A percentile compares a stretch with the other conserved stretches of the same genome.
Evolutionary conservation across 92 coral and sea anemone species (phyloP).

Genomic region (Galaxea fascicularis): DNA sequence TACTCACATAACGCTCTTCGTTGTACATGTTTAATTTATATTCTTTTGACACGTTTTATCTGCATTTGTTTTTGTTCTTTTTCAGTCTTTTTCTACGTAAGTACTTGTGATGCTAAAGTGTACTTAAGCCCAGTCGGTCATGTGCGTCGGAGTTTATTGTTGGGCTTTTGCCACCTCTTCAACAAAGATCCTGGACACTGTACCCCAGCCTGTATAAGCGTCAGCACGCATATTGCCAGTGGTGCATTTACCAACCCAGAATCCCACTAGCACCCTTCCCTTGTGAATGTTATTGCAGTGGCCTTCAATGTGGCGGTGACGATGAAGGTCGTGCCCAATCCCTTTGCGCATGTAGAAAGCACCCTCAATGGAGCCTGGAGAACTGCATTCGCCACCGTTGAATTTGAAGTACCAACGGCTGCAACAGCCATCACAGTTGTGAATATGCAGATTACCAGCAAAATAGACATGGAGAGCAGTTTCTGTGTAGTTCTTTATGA

Average conservation of each 20-base stretch:
- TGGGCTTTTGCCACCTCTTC: constrained; percentile 24
- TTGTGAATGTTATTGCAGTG: constrained; percentile 37
- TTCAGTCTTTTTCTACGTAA: too few species aligned
- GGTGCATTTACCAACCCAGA: constrained; percentile 48
- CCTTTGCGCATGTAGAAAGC: constrained; percentile 13
- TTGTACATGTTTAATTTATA: too few species aligned
- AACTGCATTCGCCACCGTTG: constrained; percentile 55
- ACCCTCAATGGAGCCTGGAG: constrained; percentile 62
- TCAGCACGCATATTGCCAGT: neutral
- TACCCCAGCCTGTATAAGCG: constrained; percentile 3
- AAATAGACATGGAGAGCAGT: constrained; percentile 34
- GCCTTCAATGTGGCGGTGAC: constrained; percentile 65
- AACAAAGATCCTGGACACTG: constrained; percentile 8
- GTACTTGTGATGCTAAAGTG: too few species aligned
- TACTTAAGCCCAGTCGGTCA: too few species aligned
- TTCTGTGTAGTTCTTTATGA: neutral
- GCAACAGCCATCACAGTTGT: constrained; percentile 20
- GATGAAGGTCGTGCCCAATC: neutral
- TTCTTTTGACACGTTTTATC: too few species aligned
- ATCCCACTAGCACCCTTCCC: constrained; percentile 50
- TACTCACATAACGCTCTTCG: too few species aligned
- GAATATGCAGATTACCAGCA: constrained; percentile 26
- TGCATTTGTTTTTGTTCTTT: too few species aligned
- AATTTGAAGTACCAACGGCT: constrained; percentile 65
- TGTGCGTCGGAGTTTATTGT: neutral